Conservation (phyloP, 2,888 invertebrate species). For the Raillietiella orientalis region DNA sequence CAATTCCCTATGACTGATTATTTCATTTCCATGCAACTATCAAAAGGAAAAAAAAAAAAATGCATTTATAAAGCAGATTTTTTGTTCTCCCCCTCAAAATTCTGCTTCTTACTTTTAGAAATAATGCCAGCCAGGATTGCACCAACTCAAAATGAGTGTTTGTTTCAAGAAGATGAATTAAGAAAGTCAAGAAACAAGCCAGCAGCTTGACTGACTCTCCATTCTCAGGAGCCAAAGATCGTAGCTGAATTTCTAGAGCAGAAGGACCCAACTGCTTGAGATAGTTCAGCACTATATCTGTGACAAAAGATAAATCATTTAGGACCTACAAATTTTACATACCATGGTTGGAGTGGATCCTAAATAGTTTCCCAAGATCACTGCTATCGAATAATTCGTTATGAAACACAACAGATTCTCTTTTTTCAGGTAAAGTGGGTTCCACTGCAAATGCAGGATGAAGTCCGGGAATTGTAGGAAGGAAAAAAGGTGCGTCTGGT, state of each 20-base stretch:
- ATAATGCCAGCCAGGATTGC: slow-evolving; percentile 59
- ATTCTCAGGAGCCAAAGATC: slow-evolving; percentile 34
- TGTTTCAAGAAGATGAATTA: slow-evolving; percentile 30
- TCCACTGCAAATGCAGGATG: slow-evolving; percentile 3
- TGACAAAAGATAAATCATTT: slow-evolving; percentile 4
- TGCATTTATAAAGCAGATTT: too few relatives aligned
- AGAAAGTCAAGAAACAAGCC: slow-evolving; percentile 28
- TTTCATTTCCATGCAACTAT: too few relatives aligned
- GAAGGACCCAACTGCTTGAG: slow-evolving; percentile 42
- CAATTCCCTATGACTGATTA: not conserved
- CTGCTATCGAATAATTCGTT: too few relatives aligned
- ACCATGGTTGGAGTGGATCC: too few relatives aligned
- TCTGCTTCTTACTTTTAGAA: slow-evolving; percentile 50
- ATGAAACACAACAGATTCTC: too few relatives aligned
- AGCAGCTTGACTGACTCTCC: slow-evolving; percentile 29
- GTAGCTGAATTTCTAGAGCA: slow-evolving; percentile 54
- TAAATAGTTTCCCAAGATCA: too few relatives aligned
- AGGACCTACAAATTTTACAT: not conserved
- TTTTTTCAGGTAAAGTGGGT: too few relatives aligned
- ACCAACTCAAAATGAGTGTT: slow-evolving; percentile 60
- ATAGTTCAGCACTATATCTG: slow-evolving; percentile 21
- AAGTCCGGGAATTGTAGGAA: slow-evolving; percentile 58
- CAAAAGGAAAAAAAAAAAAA: too few relatives aligned
- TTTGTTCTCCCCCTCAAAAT: too few relatives aligned
- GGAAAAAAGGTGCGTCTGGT: slow-evolving; percentile 76